phyloP scores from a whole-genome alignment of 2,113 vertebrate genomes.

The Brachyhypopomus gauderio region DNA sequence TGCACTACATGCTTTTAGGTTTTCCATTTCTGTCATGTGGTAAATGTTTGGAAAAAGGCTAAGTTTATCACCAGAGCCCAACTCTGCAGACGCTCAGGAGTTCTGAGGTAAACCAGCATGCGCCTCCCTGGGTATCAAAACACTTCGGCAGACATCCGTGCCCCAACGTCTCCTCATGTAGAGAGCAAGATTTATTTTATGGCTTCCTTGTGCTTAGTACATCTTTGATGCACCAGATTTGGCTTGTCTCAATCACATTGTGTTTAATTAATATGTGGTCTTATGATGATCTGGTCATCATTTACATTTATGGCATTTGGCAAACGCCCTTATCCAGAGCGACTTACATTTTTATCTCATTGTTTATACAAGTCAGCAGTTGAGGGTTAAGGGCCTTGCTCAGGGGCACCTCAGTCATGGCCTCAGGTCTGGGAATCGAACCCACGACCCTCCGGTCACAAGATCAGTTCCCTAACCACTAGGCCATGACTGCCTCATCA shows the following conservation, averaged over 20 bases:
- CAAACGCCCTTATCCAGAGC: too few relatives aligned
- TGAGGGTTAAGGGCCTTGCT: too few relatives aligned
- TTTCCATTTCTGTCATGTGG: conserved; percentile 20
- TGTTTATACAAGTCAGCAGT: too few relatives aligned
- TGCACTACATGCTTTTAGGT: not conserved
- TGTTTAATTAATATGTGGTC: not conserved
- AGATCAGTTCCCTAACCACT: too few relatives aligned
- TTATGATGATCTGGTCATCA: too few relatives aligned
- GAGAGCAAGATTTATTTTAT: not conserved
- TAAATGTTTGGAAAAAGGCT: conserved; percentile 3
- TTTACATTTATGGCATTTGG: too few relatives aligned
- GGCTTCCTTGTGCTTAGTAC: too few relatives aligned
- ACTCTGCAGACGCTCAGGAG: not conserved
- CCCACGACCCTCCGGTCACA: too few relatives aligned
- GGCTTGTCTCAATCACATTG: not conserved
- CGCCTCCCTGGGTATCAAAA: conserved; percentile 18
- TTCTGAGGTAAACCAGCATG: conserved; percentile 18
- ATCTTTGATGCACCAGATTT: not conserved
- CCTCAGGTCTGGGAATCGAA: too few relatives aligned
- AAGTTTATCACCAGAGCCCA: conserved; percentile 25
- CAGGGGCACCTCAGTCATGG: too few relatives aligned
- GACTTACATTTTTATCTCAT: too few relatives aligned
- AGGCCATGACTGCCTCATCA: too few relatives aligned
- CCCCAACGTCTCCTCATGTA: not conserved
- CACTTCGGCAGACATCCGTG: not conserved